Conservation (phyloP, 2,888 invertebrate species). For the Rhagium mordax region DNA sequence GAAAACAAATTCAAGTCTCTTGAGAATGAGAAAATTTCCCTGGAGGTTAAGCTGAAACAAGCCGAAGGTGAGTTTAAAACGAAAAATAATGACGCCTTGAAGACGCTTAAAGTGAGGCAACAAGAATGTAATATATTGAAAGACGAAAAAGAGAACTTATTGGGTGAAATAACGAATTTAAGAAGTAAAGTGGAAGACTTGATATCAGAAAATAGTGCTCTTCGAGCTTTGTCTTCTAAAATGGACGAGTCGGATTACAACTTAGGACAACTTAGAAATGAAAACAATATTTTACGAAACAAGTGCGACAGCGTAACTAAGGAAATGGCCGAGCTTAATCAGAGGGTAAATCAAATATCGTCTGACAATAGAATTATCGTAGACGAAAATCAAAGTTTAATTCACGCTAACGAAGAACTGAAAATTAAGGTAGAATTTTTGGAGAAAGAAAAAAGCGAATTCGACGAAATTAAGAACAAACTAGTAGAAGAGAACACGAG, state of each 20-base stretch:
- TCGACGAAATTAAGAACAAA: conserved; percentile 34
- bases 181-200: conserved; percentile 47
- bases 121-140: conserved; percentile 38
- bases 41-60: conserved; percentile 34
- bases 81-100: conserved; percentile 16
- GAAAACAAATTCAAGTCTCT: conserved; percentile 12
- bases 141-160: conserved; percentile 41
- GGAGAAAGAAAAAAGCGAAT: conserved; percentile 49
- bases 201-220: conserved; percentile 21
- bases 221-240: conserved; percentile 19
- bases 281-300: conserved; percentile 43
- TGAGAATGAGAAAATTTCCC: conserved; percentile 31
- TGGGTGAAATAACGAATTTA: conserved; percentile 44
- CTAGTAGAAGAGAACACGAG: conserved; percentile 31
- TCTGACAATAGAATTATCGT: conserved; percentile 62
- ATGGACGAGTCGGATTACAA: conserved; percentile 23
- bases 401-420: conserved; percentile 59
- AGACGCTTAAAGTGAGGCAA: conserved; percentile 33
- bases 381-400: conserved; percentile 61
- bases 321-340: conserved; percentile 61
- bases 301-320: conserved; percentile 46
- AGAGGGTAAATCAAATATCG: conserved; percentile 59
- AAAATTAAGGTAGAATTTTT: conserved; percentile 60
- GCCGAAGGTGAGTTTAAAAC: conserved; percentile 31
- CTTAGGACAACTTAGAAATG: conserved; percentile 31